Evolutionary conservation across 2,888 invertebrate species (phyloP).

Genomic region (Scaptomyza parva): DNA sequence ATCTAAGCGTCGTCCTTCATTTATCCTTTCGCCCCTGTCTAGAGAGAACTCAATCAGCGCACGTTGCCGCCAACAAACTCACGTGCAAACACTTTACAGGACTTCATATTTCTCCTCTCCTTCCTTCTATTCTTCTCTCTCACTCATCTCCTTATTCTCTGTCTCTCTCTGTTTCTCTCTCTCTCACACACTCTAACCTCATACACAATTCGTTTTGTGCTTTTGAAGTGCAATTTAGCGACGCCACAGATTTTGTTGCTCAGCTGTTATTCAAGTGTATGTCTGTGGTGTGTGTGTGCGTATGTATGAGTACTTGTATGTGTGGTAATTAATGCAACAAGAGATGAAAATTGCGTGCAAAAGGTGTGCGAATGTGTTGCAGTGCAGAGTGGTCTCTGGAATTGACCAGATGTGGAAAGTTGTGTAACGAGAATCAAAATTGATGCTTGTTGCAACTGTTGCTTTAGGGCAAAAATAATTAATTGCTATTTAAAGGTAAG

Average conservation of each 20-base stretch:
- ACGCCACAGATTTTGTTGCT: conserved; percentile 73
- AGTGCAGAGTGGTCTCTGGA: conserved; percentile 11
- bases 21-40: conserved; percentile 68
- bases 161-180: neutral
- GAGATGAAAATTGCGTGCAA: conserved; percentile 53
- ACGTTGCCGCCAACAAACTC: conserved; percentile 76
- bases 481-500: neutral
- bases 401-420: conserved; percentile 32
- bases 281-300: conserved; percentile 1
- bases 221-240: conserved; percentile 77
- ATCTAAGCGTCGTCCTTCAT: conserved; percentile 78
- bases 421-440: neutral
- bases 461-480: conserved; percentile 23
- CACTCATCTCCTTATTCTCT: neutral
- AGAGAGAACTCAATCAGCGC: conserved; percentile 78
- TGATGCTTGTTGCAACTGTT: conserved; percentile 2
- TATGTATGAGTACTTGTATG: conserved; percentile 26
- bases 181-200: neutral
- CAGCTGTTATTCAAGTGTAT: conserved; percentile 55
- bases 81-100: conserved; percentile 79
- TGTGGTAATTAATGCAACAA: conserved; percentile 77
- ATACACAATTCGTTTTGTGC: conserved; percentile 41
- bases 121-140: neutral
- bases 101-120: neutral
- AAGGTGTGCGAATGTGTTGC: conserved; percentile 25